Conservation (phyloP, 2,888 invertebrate species). For the Drosophila fungiperda region DNA sequence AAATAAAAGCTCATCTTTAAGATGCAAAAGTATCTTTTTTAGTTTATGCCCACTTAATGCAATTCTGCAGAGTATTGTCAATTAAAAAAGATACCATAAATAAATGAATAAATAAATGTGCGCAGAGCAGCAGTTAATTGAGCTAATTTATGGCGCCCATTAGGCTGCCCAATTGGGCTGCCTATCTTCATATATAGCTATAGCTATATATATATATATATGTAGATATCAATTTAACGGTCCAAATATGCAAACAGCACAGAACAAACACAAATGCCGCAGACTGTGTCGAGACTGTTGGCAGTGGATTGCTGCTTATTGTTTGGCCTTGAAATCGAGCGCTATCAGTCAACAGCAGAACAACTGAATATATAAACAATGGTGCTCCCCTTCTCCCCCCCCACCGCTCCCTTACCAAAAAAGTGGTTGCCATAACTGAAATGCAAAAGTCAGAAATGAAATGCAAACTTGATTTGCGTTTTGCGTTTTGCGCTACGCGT, state of each 20-base stretch:
- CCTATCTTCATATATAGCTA: neutral
- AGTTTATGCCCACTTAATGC: neutral
- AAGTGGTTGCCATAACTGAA: conserved; percentile 21
- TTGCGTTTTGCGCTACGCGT: neutral
- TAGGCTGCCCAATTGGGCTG: conserved; percentile 42
- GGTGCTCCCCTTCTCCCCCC: neutral
- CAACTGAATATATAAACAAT: conserved; percentile 14
- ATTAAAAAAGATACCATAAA: conserved; percentile 2
- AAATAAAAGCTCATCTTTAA: no score
- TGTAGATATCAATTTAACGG: conserved; percentile 19
- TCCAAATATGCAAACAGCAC: conserved; percentile 17
- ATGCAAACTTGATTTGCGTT: conserved; percentile 16
- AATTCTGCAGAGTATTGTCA: neutral
- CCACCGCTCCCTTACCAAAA: neutral
- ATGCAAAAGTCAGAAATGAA: conserved; percentile 16
- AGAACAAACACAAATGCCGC: neutral
- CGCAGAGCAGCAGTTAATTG: conserved; percentile 47
- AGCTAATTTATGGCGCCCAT: conserved; percentile 47
- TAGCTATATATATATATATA: neutral
- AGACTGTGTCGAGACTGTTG: neutral
- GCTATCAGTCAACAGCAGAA: conserved; percentile 19
- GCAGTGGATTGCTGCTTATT: neutral
- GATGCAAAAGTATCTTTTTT: neutral
- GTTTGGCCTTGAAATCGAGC: conserved; percentile 50
- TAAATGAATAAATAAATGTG: conserved; percentile 4